Percentiles rank a stretch among this genome's conserved stretches.
These are phyloP conservation scores for Octodon degus DNA, from an alignment of 2,113 vertebrate genomes.

Conservation along the genomic window DNA sequence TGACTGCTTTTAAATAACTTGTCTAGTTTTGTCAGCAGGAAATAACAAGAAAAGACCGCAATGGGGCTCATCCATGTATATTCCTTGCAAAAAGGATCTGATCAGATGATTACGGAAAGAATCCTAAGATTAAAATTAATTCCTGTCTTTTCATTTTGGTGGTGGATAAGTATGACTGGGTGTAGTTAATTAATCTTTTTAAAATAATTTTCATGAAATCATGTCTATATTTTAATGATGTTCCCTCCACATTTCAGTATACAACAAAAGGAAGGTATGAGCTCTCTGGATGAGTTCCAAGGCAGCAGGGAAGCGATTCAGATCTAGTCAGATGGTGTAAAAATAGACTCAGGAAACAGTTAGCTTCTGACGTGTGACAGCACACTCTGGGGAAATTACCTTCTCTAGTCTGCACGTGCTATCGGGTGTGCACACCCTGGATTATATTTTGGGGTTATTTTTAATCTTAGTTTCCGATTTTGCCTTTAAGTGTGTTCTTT, in stretches of 20 bases:
- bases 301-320: constrained; percentile 54
- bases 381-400: constrained; percentile 23
- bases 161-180: background rate
- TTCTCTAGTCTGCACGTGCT: background rate
- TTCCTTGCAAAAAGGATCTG: background rate
- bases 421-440: constrained; percentile 23
- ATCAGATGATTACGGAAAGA: background rate
- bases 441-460: background rate
- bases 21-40: background rate
- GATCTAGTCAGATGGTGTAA: background rate
- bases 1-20: background rate
- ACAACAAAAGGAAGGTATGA: background rate
- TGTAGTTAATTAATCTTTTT: background rate
- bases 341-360: constrained; percentile 59
- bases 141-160: background rate
- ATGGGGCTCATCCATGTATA: background rate
- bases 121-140: background rate
- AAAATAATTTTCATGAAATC: background rate
- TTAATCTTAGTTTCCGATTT: constrained; percentile 20
- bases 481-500: background rate
- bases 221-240: background rate
- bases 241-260: background rate
- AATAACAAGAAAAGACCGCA: background rate
- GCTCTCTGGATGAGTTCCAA: background rate
- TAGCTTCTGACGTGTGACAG: background rate